Conservation (phyloP, 2,113 vertebrate species). For the Nerophis ophidion region DNA sequence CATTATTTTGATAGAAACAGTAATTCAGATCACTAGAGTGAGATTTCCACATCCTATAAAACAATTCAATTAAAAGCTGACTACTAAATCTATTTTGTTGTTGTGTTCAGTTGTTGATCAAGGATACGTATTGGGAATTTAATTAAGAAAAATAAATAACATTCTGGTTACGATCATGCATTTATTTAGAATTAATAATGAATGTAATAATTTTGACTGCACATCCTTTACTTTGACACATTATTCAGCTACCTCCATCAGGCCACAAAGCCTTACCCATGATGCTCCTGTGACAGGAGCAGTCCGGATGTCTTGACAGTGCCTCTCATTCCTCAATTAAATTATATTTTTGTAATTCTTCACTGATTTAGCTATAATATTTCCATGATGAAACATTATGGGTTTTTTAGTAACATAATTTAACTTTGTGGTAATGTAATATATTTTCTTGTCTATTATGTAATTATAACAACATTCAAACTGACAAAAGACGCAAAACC, state of each 20-base stretch:
- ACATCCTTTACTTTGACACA: slow-evolving; percentile 63
- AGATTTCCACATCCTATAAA: no score
- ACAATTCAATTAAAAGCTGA: no score
- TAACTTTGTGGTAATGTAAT: background rate
- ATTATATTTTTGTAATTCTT: background rate
- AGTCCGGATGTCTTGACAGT: background rate
- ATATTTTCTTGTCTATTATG: background rate
- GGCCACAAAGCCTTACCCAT: slow-evolving; percentile 57
- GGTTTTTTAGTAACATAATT: background rate
- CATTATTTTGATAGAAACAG: no score
- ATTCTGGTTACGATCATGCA: no score
- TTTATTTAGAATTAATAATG: no score
- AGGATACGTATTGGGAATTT: no score
- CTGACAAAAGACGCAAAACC: background rate
- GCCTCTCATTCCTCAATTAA: background rate
- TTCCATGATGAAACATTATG: background rate
- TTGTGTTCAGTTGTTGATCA: no score
- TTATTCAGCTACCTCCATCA: slow-evolving; percentile 66
- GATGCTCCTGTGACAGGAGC: slow-evolving; percentile 43
- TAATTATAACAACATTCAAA: background rate
- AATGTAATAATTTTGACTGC: no score
- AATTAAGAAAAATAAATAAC: no score
- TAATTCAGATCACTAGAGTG: no score
- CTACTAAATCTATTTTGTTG: no score
- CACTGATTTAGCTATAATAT: background rate